Base-by-base conservation (phyloP, 2,113 vertebrate genomes). In the Hystrix brachyura region DNA sequence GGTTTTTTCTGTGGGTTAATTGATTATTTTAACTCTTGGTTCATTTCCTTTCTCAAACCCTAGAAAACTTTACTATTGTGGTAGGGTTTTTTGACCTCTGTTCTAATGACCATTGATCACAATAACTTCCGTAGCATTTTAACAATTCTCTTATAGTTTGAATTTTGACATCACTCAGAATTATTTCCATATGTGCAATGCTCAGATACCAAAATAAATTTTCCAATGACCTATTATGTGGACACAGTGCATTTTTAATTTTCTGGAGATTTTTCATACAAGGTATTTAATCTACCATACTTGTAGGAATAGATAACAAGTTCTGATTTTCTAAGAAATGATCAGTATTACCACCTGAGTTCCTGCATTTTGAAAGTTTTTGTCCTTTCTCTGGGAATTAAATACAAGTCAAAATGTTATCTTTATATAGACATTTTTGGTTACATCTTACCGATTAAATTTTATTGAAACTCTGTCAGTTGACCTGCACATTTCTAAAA, bases 401-500 rank as follows among this genome's bases (percentile, higher is more conserved):
- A 81, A 94, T 64, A 12, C 82, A 34, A 69, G 25, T 92, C 29
- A 91, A 46, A 74, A 60, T 76, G 5, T 71, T 69, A 85, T 91
- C 72, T 96, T 87, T 69, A 6, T 51, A 71, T 15, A 80, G 81
- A 60, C 7, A 43, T 14, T 87, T 89, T 76, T 48, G 82, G n/a
- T 93, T 25, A 72, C 43, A 32, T 29, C 90, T 83, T 87, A 76
- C 7, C 74, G 38, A 5, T 46, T 76, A 79, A 79, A 55, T 55
- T 79, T 79, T 55, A 55, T 62, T 62, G 69, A 62, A 91, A 32
- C n/a, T 71, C 71, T 93, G 64, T 59, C 71, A 84, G 17, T 83
- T 94, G 60, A 89, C 78, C 55, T 71, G 29, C 46, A 55, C 32
- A 85, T 94, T 94, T 90, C 80, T 92, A 84, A 90, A 97, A 94